Conservation (phyloP, 2,888 invertebrate genomes). For the Nemurella pictetii region DNA sequence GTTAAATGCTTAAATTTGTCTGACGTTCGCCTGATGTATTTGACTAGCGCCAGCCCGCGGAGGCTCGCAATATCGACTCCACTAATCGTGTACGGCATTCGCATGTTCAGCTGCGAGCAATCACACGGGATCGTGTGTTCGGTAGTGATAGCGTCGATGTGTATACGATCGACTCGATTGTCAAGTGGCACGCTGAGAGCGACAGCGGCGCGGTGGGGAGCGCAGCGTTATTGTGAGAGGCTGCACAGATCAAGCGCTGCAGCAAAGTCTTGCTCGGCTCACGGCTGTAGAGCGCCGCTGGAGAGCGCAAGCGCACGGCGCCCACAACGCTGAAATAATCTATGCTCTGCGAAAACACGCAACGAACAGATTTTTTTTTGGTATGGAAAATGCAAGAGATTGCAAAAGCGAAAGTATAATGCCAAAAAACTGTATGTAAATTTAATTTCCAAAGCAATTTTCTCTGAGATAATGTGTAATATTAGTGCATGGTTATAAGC, state of each 20-base stretch:
- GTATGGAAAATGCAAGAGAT: not conserved
- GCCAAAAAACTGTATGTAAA: not conserved
- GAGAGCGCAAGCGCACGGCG: not conserved
- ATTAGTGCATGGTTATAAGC: slow-evolving; percentile 18
- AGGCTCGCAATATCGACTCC: not conserved
- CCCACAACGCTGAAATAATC: not conserved
- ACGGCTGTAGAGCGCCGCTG: not conserved
- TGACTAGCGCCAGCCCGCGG: not conserved
- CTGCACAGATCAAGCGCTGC: too few species aligned
- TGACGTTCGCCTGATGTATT: not conserved
- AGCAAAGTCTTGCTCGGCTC: too few species aligned
- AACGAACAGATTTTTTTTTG: not conserved
- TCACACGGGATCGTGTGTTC: not conserved
- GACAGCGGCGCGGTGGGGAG: not conserved
- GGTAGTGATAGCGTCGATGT: not conserved
- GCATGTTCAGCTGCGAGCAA: not conserved
- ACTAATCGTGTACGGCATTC: not conserved
- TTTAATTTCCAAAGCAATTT: slow-evolving; percentile 15
- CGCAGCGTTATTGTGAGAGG: not conserved
- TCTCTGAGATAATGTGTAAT: slow-evolving; percentile 7
- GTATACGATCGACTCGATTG: not conserved
- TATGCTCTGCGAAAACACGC: slow-evolving; percentile 8
- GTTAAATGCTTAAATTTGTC: not conserved
- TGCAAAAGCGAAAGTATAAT: not conserved
- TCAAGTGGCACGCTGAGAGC: not conserved